Conservation (phyloP, 2,888 invertebrate genomes). For the Brachypterus glaber region DNA sequence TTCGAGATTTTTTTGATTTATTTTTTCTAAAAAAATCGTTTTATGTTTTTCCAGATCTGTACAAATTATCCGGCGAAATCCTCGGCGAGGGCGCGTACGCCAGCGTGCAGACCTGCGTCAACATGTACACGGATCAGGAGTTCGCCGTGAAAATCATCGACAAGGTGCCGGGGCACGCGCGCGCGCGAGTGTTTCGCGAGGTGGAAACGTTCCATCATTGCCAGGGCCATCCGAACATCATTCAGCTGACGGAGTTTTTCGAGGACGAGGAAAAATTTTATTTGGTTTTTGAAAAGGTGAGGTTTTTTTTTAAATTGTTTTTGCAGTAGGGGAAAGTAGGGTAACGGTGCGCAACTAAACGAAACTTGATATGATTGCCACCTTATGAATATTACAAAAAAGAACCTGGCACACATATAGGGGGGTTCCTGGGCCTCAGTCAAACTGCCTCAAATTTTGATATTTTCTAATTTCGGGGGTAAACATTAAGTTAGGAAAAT, state of each 20-base stretch:
- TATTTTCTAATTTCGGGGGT: no score
- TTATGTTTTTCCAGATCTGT: constrained; percentile 63
- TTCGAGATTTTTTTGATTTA: no score
- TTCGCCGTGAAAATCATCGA: constrained; percentile 97
- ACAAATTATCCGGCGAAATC: constrained; percentile 89
- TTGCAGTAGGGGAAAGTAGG: background rate
- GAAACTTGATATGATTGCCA: no score
- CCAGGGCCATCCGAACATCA: constrained; percentile 93
- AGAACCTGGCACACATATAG: no score
- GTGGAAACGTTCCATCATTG: constrained; percentile 99
- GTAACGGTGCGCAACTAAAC: no score
- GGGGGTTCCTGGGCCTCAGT: no score
- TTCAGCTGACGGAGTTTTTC: constrained; percentile 94
- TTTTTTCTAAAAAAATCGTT: no score
- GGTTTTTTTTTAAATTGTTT: no score
- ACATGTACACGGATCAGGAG: constrained; percentile 83
- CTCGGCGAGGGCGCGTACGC: constrained; percentile 96
- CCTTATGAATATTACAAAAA: no score
- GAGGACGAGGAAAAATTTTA: constrained; percentile 96
- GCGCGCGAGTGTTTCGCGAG: constrained; percentile 92
- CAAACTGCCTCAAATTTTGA: no score
- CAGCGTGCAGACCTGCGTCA: constrained; percentile 87
- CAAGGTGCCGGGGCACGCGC: constrained; percentile 88
- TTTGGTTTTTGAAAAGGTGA: constrained; percentile 92
- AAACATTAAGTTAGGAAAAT: no score